Evolutionary conservation across 2,888 invertebrate genomes (phyloP), one percentile per base, ranked within the genome.

Genomic region (Drosophila affinis): DNA sequence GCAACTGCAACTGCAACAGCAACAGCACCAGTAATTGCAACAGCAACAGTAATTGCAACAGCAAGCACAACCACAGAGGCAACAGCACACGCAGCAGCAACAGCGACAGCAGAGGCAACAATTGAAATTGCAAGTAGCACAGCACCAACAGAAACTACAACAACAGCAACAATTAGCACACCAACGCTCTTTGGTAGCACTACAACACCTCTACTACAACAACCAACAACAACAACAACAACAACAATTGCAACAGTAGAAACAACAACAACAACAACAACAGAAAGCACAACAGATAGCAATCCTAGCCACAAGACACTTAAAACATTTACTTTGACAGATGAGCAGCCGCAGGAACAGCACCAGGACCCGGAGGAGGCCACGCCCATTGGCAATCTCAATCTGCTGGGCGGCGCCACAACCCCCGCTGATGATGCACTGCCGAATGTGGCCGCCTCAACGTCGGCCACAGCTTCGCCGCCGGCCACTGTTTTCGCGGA

Each of bases 301-400:
- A 53, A 74, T 81, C 79, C 82, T 81, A 81, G 79, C 60, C 48
- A 78, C 79, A n/a, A 39, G 39, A 78, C 76, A 79, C 70, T 83
- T 79, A 89, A 81, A 81, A 56, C 75, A 88, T 90, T 85, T 90
- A 85, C 85, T 87, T 85, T 83, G 78, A 83, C 90, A 90, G 90
- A 90, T 90, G 90, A 89, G 76, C 74, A 76, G 69, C 51, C 48
- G 34, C 58, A 67, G 51, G 39, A 62, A 21, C 49, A 70, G 21
- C 58, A 62, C 17, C 72, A 46, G 24, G 12, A 10, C 10, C 47
- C 6, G 48, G 32, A 3, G 12, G 55, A 39, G 14, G 14, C 39
- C 2, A 39, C 39, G 0, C 39, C 39, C 54, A 70, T 62, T 47
- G 62, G 62, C 46, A 65, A 73, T 39, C 62, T 61, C 6, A 78